Evolutionary conservation across 2,113 vertebrate genomes (phyloP).

Genomic region (Hemiprocne comata): DNA sequence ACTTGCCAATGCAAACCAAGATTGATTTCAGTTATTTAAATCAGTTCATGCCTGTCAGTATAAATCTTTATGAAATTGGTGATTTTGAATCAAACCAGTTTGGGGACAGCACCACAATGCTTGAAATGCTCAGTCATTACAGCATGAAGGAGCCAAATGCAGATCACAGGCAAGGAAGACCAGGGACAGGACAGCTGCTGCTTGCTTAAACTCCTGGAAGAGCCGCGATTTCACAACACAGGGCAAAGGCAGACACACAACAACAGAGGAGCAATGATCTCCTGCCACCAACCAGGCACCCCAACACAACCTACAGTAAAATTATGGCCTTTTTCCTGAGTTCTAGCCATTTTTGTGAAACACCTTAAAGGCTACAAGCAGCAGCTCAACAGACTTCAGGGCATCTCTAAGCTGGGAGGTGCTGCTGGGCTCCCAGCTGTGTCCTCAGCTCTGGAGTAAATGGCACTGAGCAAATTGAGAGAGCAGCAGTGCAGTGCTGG

Average conservation of each 20-base stretch:
- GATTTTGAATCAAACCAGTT: not conserved
- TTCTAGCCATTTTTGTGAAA: not conserved
- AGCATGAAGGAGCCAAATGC: not conserved
- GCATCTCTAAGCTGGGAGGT: rapidly evolving
- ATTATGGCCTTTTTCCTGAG: not conserved
- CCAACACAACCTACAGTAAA: not conserved
- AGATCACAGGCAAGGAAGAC: not conserved
- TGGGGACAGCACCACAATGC: not conserved
- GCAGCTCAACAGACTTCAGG: not conserved
- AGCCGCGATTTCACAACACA: rapidly evolving
- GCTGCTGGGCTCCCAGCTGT: rapidly evolving
- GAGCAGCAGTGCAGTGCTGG: not conserved
- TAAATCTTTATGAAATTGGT: not conserved
- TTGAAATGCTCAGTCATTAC: not conserved
- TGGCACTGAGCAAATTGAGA: not conserved
- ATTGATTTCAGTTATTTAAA: not conserved
- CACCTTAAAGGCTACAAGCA: not conserved
- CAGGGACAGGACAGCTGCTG: not conserved
- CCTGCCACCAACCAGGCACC: not conserved
- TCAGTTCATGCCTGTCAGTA: not conserved
- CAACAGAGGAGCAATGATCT: not conserved
- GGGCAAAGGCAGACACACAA: not conserved
- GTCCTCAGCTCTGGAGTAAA: not conserved
- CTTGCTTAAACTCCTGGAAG: not conserved
- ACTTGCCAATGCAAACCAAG: not conserved